Evolutionary conservation across 2,888 invertebrate species (phyloP).

Genomic region (Chalcosyrphus nemorum): DNA sequence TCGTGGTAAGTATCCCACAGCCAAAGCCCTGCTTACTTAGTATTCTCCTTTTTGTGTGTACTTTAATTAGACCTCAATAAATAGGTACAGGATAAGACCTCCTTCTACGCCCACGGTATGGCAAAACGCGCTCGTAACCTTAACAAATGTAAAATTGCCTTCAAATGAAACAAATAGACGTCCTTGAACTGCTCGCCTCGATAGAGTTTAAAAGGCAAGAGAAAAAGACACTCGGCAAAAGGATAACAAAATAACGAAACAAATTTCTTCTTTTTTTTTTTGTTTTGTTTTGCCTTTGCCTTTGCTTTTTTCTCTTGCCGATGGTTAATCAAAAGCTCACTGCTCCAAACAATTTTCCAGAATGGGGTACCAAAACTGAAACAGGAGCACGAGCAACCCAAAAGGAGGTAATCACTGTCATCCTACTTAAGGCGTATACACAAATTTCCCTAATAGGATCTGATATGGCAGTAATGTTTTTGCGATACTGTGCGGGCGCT

Average conservation of each 20-base stretch:
- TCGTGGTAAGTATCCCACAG: neutral
- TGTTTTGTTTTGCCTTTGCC: neutral
- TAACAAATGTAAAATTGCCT: slow-evolving; percentile 12
- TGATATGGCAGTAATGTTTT: slow-evolving; percentile 58
- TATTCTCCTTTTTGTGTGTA: neutral
- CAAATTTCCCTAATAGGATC: slow-evolving; percentile 64
- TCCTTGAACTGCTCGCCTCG: slow-evolving; percentile 20
- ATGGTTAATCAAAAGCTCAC: slow-evolving; percentile 44
- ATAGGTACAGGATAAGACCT: neutral
- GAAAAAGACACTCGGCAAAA: neutral
- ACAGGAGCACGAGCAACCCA: neutral
- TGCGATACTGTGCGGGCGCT: slow-evolving; percentile 30
- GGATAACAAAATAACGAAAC: slow-evolving; percentile 10
- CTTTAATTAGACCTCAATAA: slow-evolving; percentile 23
- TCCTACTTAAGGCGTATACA: slow-evolving; percentile 59
- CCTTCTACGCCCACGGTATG: neutral
- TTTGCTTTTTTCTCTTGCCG: neutral
- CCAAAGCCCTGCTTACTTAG: slow-evolving; percentile 3
- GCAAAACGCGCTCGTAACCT: neutral
- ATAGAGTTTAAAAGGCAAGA: neutral
- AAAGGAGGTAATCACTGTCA: slow-evolving; percentile 63
- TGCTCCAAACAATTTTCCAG: slow-evolving; percentile 26
- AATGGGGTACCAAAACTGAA: neutral
- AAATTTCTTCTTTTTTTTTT: slow-evolving; percentile 1
- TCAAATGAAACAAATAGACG: slow-evolving; percentile 14